Conservation (phyloP, 2,797 vertebrate species). For the Pitangus sulphuratus region DNA sequence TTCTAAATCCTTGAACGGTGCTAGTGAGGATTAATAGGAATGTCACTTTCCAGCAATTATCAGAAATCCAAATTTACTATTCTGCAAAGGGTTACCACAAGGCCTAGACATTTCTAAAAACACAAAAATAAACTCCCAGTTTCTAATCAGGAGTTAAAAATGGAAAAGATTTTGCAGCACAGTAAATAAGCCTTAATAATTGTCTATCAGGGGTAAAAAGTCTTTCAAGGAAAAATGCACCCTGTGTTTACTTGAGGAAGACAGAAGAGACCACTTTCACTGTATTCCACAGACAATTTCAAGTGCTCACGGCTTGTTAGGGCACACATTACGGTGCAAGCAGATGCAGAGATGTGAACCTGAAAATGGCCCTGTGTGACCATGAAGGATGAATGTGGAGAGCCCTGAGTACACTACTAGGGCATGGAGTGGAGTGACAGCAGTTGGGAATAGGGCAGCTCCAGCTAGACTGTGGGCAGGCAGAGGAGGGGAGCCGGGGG, state of each 20-base stretch:
- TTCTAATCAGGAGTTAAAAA: neutral
- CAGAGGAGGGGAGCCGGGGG: neutral
- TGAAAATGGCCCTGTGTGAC: neutral
- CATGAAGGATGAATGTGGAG: neutral
- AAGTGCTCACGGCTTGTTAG: neutral
- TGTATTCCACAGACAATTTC: neutral
- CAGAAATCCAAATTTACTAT: neutral
- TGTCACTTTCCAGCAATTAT: neutral
- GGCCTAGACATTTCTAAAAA: neutral
- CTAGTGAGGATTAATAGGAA: slow-evolving; percentile 9
- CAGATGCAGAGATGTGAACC: neutral
- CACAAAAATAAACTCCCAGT: neutral
- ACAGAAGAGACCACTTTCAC: neutral
- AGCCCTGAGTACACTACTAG: neutral
- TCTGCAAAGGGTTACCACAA: neutral
- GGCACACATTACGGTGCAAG: neutral
- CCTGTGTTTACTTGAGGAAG: neutral
- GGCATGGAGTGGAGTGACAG: neutral
- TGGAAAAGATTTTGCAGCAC: neutral
- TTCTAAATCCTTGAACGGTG: slow-evolving; percentile 9
- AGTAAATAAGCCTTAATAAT: neutral
- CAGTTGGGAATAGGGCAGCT: neutral
- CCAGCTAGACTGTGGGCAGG: neutral
- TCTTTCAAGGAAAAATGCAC: neutral
- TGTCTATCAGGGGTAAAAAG: fast-evolving